phyloP scores from a whole-genome alignment of 2,113 vertebrate genomes.

The Phylloscopus whistleri region DNA sequence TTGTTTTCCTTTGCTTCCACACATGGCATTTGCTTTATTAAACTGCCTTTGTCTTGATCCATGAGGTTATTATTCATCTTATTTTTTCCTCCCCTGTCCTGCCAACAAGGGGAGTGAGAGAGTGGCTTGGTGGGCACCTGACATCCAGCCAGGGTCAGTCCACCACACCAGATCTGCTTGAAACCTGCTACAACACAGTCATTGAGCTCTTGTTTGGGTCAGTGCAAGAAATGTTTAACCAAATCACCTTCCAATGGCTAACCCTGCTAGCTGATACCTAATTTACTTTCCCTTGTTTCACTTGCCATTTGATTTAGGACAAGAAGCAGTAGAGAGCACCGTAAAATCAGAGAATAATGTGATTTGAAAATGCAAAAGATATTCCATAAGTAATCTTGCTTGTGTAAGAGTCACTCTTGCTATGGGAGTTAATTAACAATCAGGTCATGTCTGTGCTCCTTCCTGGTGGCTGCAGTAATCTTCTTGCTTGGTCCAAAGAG shows the following conservation, averaged over 20 bases:
- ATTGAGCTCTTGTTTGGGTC: not conserved
- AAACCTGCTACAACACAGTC: not conserved
- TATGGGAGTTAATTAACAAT: not conserved
- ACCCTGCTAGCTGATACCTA: not conserved
- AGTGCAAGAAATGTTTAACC: not conserved
- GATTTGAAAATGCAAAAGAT: not conserved
- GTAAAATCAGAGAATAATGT: not conserved
- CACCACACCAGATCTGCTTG: not conserved
- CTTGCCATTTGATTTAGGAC: not conserved
- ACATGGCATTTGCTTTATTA: not conserved
- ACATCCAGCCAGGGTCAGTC: not conserved
- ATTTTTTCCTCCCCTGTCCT: not conserved
- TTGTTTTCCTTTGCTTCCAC: not conserved
- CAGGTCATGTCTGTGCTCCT: constrained; percentile 10
- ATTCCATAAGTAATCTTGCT: constrained; percentile 2
- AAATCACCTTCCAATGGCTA: not conserved
- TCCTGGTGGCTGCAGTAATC: constrained; percentile 39
- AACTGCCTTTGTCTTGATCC: not conserved
- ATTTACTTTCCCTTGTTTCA: not conserved
- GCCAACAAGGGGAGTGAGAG: not conserved
- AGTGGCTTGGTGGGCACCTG: not conserved
- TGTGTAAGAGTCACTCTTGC: not conserved
- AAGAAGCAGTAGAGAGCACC: not conserved
- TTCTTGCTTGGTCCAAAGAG: constrained; percentile 43
- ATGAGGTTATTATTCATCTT: not conserved